Evolutionary conservation across 2,888 invertebrate species (phyloP).

Genomic region (Ariolimax columbianus): DNA sequence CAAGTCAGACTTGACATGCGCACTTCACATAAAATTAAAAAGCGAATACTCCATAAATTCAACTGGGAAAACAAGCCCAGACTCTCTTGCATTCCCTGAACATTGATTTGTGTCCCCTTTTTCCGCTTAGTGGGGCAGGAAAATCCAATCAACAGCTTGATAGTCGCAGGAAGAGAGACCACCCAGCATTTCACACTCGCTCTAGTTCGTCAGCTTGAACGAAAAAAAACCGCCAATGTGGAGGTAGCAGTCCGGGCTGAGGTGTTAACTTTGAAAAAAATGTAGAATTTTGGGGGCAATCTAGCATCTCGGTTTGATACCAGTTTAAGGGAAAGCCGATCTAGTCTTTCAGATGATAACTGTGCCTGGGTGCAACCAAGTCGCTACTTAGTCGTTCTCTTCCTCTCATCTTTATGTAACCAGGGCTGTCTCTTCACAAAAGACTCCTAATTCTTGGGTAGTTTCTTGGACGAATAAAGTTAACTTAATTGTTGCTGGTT

Average conservation of each 20-base stretch:
- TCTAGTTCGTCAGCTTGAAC: background rate
- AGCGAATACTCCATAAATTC: slow-evolving; percentile 8
- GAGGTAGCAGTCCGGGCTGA: background rate
- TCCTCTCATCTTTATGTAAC: background rate
- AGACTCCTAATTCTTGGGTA: background rate
- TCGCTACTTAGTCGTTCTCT: background rate
- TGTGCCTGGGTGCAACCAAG: background rate
- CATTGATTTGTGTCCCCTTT: background rate
- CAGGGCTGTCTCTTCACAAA: background rate
- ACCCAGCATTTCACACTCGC: slow-evolving; percentile 26
- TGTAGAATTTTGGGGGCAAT: slow-evolving; percentile 14
- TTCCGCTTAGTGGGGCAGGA: background rate
- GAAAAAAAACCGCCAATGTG: background rate
- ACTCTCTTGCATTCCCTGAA: background rate
- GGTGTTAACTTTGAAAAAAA: slow-evolving; percentile 23
- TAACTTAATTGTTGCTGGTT: background rate
- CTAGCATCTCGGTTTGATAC: background rate
- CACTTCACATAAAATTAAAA: background rate
- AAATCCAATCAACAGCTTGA: slow-evolving; percentile 30
- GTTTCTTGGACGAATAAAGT: slow-evolving; percentile 14
- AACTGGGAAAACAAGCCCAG: background rate
- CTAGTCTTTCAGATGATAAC: background rate
- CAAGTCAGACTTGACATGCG: slow-evolving; percentile 15
- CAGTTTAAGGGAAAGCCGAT: background rate
- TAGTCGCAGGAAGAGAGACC: slow-evolving; percentile 22